These are phyloP conservation scores for Ifrita kowaldi DNA, from an alignment of 2,113 vertebrate genomes.

Conservation along the genomic window DNA sequence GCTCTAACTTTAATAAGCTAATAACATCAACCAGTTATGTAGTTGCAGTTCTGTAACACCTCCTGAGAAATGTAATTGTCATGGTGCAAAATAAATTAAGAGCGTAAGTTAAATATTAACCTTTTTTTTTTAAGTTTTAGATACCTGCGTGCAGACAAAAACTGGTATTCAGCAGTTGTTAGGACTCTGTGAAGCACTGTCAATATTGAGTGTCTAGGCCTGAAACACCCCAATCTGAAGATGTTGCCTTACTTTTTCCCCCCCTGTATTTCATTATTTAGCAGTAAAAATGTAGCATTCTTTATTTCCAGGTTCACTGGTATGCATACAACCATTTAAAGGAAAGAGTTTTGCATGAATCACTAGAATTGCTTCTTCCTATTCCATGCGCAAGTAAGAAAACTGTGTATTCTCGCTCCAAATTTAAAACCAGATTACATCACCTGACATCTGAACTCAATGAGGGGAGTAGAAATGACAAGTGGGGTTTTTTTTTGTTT, in stretches of 20 bases:
- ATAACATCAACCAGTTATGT: background rate
- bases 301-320: background rate
- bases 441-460: background rate
- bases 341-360: background rate
- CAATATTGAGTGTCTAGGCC: background rate
- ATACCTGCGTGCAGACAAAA: background rate
- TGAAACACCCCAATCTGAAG: background rate
- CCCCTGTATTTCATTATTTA: background rate
- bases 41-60: background rate
- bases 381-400: background rate
- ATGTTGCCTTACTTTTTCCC: background rate
- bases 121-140: background rate
- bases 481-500: accelerated
- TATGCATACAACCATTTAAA: background rate
- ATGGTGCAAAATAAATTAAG: background rate
- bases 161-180: background rate
- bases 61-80: background rate
- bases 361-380: background rate
- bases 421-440: background rate
- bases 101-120: background rate
- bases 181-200: background rate
- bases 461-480: background rate
- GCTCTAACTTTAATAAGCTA: background rate
- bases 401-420: background rate
- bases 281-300: background rate